Conservation (phyloP, 2,113 vertebrate species). For the human (Homo sapiens) region GRCh38 chr17:30758001-30758500, state of each 20-base stretch:
- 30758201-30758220: neutral
- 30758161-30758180: neutral
- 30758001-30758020: no score
- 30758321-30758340: neutral
- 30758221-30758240: neutral
- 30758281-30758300: no score
- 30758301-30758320: neutral
- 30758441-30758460: constrained; percentile 1
- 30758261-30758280: no score
- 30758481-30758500: neutral
- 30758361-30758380: neutral
- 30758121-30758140: neutral
- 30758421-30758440: neutral
- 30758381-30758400: constrained; percentile 5
- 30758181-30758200: neutral
- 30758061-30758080: neutral
- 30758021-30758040: no score
- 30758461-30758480: neutral
- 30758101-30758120: neutral
- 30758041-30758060: no score
- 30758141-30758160: neutral
- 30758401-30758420: neutral
- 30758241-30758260: no score
- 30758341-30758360: neutral
- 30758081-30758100: neutral